phyloP scores from a whole-genome alignment of 1,140 invertebrate species.

The Amphibalanus amphitrite region DNA sequence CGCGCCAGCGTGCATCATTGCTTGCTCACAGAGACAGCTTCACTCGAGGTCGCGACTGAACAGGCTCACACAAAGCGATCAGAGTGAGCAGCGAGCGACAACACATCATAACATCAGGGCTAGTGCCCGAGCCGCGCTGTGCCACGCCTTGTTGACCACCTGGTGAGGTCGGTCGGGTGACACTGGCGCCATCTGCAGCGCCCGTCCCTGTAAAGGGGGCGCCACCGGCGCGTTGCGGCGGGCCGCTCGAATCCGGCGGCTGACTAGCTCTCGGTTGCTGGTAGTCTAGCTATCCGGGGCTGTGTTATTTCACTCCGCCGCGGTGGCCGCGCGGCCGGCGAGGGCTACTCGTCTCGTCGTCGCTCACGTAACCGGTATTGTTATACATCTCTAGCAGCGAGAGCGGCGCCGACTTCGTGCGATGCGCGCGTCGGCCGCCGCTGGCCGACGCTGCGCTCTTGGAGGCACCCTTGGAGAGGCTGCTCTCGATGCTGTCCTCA shows the following conservation, averaged over 20 bases:
- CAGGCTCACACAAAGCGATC: neutral
- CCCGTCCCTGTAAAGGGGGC: too few relatives aligned
- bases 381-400: slow-evolving; percentile 23
- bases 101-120: neutral
- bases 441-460: slow-evolving; percentile 35
- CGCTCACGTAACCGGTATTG: slow-evolving; percentile 25
- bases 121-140: neutral
- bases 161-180: too few relatives aligned
- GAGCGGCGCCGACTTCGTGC: slow-evolving; percentile 20
- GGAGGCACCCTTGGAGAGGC: slow-evolving; percentile 41
- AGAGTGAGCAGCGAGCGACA: neutral
- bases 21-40: too few relatives aligned
- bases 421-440: slow-evolving; percentile 36
- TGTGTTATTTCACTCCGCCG: neutral
- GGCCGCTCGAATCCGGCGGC: too few relatives aligned
- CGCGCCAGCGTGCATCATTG: too few relatives aligned
- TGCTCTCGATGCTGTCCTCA: slow-evolving; percentile 49
- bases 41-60: neutral
- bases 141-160: too few relatives aligned
- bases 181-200: too few relatives aligned
- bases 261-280: neutral
- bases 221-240: too few relatives aligned
- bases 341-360: slow-evolving; percentile 15
- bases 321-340: neutral
- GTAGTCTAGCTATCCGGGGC: neutral